A percentile compares a stretch with the other conserved stretches of the same genome.
phyloP scores from a whole-genome alignment of 2,113 vertebrate genomes.

The Rhinopomastus cyanomelas region DNA sequence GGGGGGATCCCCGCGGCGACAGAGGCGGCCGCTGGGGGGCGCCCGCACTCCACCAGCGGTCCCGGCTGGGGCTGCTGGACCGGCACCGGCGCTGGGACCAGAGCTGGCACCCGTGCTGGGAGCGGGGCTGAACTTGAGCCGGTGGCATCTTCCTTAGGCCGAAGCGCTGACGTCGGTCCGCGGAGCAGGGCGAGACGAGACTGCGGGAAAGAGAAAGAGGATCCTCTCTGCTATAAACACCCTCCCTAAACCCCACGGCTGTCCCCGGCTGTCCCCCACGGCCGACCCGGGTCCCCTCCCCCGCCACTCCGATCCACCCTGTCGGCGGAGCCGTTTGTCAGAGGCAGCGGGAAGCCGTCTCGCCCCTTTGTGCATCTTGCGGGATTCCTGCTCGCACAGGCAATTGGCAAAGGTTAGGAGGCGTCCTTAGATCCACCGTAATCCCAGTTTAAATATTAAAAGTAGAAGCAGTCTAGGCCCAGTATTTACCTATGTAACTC shows the following conservation, averaged over 20 bases:
- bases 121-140: too few species aligned
- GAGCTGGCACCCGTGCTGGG: neutral
- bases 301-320: neutral
- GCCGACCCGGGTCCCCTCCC: neutral
- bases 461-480: constrained; percentile 61
- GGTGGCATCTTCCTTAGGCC: neutral
- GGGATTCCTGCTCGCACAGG: constrained; percentile 33
- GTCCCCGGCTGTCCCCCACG: neutral
- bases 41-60: neutral
- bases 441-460: constrained; percentile 76
- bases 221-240: too few species aligned
- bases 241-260: too few species aligned
- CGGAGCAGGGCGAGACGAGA: neutral
- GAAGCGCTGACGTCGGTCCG: neutral
- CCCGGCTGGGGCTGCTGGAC: neutral
- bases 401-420: constrained; percentile 73
- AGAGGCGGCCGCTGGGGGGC: neutral
- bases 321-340: neutral
- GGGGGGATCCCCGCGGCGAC: neutral
- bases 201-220: neutral
- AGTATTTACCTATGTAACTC: constrained; percentile 66
- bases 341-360: neutral
- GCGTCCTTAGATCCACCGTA: constrained; percentile 52
- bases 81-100: neutral
- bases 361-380: neutral